A percentile compares a stretch with the other conserved stretches of the same genome.
phyloP scores from a whole-genome alignment of 2,888 invertebrate genomes.

The Eledone cirrhosa region DNA sequence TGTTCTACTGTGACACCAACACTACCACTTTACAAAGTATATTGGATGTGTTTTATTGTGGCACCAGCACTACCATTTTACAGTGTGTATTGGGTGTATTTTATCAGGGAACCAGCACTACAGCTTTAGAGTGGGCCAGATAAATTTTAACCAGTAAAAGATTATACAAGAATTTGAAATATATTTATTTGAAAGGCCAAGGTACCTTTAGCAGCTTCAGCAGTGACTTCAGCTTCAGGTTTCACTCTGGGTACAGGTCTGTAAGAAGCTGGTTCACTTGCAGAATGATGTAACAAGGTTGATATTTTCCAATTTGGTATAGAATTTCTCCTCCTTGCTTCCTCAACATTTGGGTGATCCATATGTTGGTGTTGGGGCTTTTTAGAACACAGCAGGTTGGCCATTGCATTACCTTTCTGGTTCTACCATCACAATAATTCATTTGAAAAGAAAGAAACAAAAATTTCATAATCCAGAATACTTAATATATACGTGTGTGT shows the following conservation, averaged over 20 bases:
- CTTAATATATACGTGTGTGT: no score
- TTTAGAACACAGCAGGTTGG: background rate
- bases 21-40: no score
- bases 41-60: no score
- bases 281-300: conserved; percentile 46
- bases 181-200: no score
- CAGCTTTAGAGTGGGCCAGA: no score
- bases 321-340: background rate
- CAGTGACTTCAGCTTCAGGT: conserved; percentile 48
- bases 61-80: no score
- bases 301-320: conserved; percentile 46
- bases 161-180: no score
- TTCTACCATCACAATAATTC: background rate
- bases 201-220: conserved; percentile 51
- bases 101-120: no score
- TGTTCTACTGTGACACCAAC: no score
- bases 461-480: background rate
- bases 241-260: conserved; percentile 52
- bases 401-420: conserved; percentile 19
- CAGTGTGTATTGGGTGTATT: no score
- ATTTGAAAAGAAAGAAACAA: background rate
- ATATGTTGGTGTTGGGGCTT: background rate
- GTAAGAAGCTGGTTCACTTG: conserved; percentile 39
- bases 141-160: no score
- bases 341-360: background rate